Conservation (phyloP, 2,888 invertebrate genomes). For the Kuschelorhynchus macadamiae region DNA sequence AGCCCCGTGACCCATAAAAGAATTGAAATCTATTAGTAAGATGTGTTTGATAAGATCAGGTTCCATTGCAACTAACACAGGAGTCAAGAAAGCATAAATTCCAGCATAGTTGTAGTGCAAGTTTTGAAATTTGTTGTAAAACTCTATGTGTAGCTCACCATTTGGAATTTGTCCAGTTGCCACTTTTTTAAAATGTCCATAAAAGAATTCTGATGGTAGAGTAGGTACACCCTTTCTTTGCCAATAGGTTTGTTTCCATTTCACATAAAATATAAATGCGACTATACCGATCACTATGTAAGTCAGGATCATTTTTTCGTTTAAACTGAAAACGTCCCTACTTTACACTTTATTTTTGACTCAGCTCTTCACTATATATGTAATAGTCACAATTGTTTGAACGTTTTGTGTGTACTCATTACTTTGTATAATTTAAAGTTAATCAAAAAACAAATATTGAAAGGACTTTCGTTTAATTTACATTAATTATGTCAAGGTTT, state of each 20-base stretch:
- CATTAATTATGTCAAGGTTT: no score
- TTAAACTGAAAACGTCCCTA: no score
- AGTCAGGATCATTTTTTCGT: neutral
- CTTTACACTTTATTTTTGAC: no score
- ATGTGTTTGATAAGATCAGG: conserved; percentile 32
- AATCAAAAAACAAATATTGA: no score
- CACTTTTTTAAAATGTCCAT: conserved; percentile 7
- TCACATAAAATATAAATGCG: no score
- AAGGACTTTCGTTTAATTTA: no score
- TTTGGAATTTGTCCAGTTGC: neutral
- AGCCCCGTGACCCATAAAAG: conserved; percentile 33
- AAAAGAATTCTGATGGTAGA: conserved; percentile 9
- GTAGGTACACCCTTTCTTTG: conserved; percentile 9
- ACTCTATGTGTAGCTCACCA: neutral
- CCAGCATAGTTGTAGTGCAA: conserved; percentile 18
- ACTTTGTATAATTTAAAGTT: no score
- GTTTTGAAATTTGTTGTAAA: neutral
- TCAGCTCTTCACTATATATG: no score
- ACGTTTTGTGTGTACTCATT: no score
- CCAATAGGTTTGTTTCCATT: conserved; percentile 9
- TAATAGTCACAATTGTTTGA: no score
- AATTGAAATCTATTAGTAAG: conserved; percentile 30
- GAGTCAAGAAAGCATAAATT: conserved; percentile 18
- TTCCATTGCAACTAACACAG: conserved; percentile 28
- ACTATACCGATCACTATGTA: neutral